Evolutionary conservation across 1,140 invertebrate genomes (phyloP), one percentile per base, ranked within the genome.

Genomic region (Drosophila hydei): DNA sequence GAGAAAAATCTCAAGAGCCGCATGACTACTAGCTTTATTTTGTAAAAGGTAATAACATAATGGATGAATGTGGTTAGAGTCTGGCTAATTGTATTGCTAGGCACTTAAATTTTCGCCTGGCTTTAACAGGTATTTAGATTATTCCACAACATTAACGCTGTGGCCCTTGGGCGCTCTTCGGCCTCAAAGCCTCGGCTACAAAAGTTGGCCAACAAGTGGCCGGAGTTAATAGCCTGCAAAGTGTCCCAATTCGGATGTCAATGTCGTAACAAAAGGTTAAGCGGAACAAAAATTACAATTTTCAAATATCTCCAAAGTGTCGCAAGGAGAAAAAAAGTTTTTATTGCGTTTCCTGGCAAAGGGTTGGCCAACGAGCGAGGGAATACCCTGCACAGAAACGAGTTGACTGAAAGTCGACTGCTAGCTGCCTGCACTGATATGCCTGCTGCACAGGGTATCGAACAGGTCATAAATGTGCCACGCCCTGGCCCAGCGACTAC

Each of bases 191-290:
- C 25, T 21, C 19, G 43, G 18, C 36, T 45, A 14, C n/a, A 11
- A n/a, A 18, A 25, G 21, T 30, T 8, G 43, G 56, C 25, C 64
- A 68, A 60, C 75, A 69, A 84, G 75, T 70, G 68, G 43, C 63
- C 56, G 38, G 9, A 84, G 79, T 85, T 85, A 79, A 84, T 85
- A 85, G 75, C 76, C 76, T 72, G 80, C 68, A 84, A 84, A 84
- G 75, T 84, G 75, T 74, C 64, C 38, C 69, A 73, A 65, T 75
- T 81, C 65, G 65, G 70, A 68, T 79, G 61, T 81, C 76, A 81
- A 77, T 77, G 56, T 36, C 45, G 47, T 18, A 51, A 62, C 51
- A 58, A 52, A 67, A 65, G 54, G 47, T 56, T 23, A 69, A 69
- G 30, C 30, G 12, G n/a, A 67, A 60, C 48, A 50, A 23, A 54